These are phyloP conservation scores for Conops quadrifasciatus DNA, from an alignment of 2,888 invertebrate genomes.

Conservation along the genomic window DNA sequence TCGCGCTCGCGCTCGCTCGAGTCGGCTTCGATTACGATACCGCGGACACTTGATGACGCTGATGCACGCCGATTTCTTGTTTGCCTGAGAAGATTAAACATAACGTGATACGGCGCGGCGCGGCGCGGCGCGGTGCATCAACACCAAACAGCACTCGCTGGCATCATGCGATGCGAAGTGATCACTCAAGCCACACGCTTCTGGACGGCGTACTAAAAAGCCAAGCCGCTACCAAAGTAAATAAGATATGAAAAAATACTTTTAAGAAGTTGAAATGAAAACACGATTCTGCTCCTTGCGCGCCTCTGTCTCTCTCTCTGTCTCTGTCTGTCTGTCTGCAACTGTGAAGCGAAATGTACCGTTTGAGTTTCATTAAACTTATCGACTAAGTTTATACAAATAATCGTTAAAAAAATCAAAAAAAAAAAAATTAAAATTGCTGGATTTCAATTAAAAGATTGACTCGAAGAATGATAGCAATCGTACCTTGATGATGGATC, in stretches of 20 bases:
- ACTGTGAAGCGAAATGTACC: constrained; percentile 40
- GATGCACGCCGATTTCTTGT: constrained; percentile 40
- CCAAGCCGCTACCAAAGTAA: not conserved
- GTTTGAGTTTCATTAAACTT: constrained; percentile 48
- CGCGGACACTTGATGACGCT: constrained; percentile 39
- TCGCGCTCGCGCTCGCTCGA: constrained; percentile 5
- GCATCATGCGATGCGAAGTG: constrained; percentile 32
- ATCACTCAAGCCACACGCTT: constrained; percentile 30
- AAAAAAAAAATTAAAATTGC: too few relatives aligned
- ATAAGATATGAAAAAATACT: too few relatives aligned
- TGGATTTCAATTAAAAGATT: constrained; percentile 26
- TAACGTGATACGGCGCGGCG: constrained; percentile 46
- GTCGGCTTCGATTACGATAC: constrained; percentile 34
- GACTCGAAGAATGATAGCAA: not conserved
- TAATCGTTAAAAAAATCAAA: constrained; percentile 39
- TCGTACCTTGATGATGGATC: not conserved
- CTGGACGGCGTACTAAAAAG: not conserved
- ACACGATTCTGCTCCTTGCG: too few relatives aligned
- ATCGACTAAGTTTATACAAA: constrained; percentile 52
- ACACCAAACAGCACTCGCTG: constrained; percentile 44
- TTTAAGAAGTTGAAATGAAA: too few relatives aligned
- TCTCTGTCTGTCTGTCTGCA: too few relatives aligned
- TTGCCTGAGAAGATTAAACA: constrained; percentile 48
- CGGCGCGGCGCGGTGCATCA: constrained; percentile 46
- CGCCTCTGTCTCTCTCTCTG: too few relatives aligned